Conservation (phyloP, 2,113 vertebrate species). For the Rhinichthys klamathensis region DNA sequence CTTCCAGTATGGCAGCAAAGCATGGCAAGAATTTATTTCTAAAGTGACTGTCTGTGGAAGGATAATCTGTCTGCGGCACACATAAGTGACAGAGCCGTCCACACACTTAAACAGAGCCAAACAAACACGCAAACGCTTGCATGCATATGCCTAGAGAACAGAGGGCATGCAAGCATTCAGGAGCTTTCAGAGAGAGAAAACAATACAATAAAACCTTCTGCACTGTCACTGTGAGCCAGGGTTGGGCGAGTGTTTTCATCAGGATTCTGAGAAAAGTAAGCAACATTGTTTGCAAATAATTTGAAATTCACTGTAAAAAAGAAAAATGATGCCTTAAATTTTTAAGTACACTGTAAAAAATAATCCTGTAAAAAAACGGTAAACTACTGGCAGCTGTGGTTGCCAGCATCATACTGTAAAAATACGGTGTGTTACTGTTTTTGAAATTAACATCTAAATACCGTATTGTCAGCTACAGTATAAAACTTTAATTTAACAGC, state of each 20-base stretch:
- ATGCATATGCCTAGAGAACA: not conserved
- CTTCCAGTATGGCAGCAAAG: not conserved
- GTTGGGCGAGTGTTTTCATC: not conserved
- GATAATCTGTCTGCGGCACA: constrained; percentile 37
- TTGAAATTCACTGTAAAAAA: too few relatives aligned
- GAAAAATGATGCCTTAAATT: too few relatives aligned
- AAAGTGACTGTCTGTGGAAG: constrained; percentile 32
- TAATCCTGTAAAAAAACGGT: too few relatives aligned
- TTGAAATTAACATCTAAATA: too few relatives aligned
- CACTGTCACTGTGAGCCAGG: not conserved
- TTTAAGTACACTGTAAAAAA: too few relatives aligned
- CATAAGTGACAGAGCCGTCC: constrained; percentile 5
- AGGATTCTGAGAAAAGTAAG: not conserved
- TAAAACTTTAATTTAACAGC: too few relatives aligned
- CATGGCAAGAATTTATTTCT: constrained; percentile 25
- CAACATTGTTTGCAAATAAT: not conserved
- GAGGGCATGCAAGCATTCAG: not conserved
- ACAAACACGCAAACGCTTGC: not conserved
- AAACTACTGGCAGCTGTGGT: too few relatives aligned
- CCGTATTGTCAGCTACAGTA: too few relatives aligned
- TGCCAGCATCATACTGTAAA: too few relatives aligned
- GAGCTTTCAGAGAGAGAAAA: not conserved
- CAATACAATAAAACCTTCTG: not conserved
- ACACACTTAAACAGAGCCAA: not conserved
- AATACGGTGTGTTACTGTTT: too few relatives aligned